phyloP scores from a whole-genome alignment of 2,113 vertebrate species.

The Cepphus grylle region DNA sequence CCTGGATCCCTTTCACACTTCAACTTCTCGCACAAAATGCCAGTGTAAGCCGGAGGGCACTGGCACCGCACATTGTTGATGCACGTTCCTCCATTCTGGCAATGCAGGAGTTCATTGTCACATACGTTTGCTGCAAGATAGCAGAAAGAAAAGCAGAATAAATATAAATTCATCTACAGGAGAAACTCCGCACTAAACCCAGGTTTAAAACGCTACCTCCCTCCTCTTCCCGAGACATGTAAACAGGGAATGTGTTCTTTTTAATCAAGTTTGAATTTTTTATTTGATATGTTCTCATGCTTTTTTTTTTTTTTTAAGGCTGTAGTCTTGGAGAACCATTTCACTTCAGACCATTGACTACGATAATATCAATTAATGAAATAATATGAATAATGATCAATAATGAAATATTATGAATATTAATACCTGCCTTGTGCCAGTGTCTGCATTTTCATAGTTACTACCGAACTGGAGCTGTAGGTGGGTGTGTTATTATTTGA shows the following conservation, averaged over 20 bases:
- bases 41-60: constrained; percentile 83
- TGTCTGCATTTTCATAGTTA: neutral
- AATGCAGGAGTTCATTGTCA: constrained; percentile 92
- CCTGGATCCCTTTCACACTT: constrained; percentile 83
- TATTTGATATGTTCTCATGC: neutral
- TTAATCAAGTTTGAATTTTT: neutral
- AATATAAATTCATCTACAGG: neutral
- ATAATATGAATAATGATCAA: neutral
- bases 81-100: constrained; percentile 94
- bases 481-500: neutral
- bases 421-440: neutral
- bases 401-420: neutral
- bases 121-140: constrained; percentile 88
- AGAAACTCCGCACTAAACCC: neutral
- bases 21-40: constrained; percentile 89
- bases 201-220: neutral
- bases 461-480: neutral
- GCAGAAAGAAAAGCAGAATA: constrained; percentile 38
- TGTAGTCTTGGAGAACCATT: neutral
- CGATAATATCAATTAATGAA: neutral
- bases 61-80: constrained; percentile 88
- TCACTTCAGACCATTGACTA: neutral
- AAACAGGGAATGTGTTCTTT: neutral
- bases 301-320: neutral
- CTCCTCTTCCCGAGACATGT: neutral